These are phyloP conservation scores for Mechanitis mazaeus DNA, from an alignment of 2,888 invertebrate species.

Conservation along the genomic window DNA sequence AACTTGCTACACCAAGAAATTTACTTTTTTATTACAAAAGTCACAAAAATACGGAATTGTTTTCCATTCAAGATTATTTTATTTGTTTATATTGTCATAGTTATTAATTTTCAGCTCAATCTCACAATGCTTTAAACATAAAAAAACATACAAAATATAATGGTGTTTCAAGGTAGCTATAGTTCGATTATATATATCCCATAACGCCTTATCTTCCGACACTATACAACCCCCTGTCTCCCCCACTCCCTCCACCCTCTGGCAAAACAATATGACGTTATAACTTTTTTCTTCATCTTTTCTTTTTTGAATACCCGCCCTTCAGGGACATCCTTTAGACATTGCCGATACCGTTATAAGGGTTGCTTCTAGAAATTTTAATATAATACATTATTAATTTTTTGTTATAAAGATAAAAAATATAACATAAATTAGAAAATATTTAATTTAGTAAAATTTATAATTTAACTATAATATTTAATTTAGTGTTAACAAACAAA, in stretches of 20 bases:
- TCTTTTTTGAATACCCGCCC: conserved; percentile 72
- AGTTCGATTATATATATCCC: conserved; percentile 47
- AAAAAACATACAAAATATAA: conserved; percentile 57
- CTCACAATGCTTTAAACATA: conserved; percentile 28
- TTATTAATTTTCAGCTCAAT: too few relatives aligned
- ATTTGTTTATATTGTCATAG: too few relatives aligned
- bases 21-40: too few relatives aligned
- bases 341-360: conserved; percentile 42
- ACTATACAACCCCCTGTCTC: conserved; percentile 56
- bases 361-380: conserved; percentile 19
- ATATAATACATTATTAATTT: not conserved
- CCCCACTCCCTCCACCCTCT: conserved; percentile 53
- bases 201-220: conserved; percentile 66
- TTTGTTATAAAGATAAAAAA: not conserved
- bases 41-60: too few relatives aligned
- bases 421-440: too few relatives aligned
- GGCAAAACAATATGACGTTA: conserved; percentile 77
- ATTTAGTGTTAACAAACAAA: not conserved
- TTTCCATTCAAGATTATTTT: too few relatives aligned
- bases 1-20: too few relatives aligned
- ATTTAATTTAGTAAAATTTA: not conserved
- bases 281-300: conserved; percentile 73
- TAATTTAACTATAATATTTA: too few relatives aligned
- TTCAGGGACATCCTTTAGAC: conserved; percentile 58
- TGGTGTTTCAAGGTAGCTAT: conserved; percentile 46